A percentile compares a stretch with the other conserved stretches of the same genome.
These are phyloP conservation scores for Glomeris maerens DNA, from an alignment of 1,140 invertebrate species.

Conservation along the genomic window DNA sequence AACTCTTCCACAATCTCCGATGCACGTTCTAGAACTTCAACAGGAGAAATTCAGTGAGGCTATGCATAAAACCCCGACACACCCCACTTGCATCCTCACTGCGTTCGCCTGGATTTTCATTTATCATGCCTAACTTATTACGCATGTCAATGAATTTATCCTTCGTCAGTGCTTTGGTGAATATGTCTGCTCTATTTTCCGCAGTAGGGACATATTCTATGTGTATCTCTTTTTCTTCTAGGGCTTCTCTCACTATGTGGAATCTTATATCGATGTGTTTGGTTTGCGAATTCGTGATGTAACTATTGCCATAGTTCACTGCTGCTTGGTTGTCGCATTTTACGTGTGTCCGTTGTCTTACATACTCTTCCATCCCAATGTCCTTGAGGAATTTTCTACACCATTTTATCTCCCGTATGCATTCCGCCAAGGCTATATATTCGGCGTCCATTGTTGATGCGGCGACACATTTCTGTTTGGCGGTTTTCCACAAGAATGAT, in stretches of 20 bases:
- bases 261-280: not conserved
- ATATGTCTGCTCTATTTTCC: no score
- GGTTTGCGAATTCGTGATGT: not conserved
- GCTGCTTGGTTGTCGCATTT: slow-evolving; percentile 3
- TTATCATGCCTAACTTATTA: no score
- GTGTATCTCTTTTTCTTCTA: no score
- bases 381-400: not conserved
- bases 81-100: no score
- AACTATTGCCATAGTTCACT: not conserved
- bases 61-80: no score
- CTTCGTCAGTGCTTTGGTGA: no score
- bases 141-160: no score
- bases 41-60: no score
- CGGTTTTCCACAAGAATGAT: slow-evolving; percentile 20
- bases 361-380: slow-evolving; percentile 3
- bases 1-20: no score
- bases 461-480: slow-evolving; percentile 20
- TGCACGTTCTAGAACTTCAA: no score
- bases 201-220: no score
- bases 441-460: slow-evolving; percentile 24
- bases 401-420: slow-evolving; percentile 20
- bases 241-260: not conserved
- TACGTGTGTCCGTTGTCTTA: not conserved
- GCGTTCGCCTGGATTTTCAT: no score
- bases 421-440: slow-evolving; percentile 21